Percentiles rank a stretch among this genome's conserved stretches.
These are phyloP conservation scores for Drosophila helvetica DNA, from an alignment of 2,888 invertebrate genomes.

Conservation along the genomic window DNA sequence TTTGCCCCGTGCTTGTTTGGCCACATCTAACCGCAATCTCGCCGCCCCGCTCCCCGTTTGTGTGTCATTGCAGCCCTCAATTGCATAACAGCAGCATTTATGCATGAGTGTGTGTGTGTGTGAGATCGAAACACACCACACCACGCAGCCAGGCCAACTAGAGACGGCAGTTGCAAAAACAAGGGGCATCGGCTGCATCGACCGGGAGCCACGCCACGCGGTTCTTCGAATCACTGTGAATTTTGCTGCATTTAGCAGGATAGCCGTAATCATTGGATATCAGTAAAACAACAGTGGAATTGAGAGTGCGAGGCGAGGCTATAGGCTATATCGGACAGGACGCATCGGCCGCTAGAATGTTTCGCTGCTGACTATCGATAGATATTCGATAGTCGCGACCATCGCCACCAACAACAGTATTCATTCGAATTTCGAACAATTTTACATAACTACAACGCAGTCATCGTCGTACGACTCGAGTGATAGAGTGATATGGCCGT, in stretches of 20 bases:
- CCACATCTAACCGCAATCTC: conserved; percentile 23
- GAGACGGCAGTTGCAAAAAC: conserved; percentile 22
- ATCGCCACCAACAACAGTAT: conserved; percentile 61
- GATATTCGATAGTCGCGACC: conserved; percentile 43
- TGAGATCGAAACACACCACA: conserved; percentile 64
- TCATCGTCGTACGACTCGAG: conserved; percentile 82
- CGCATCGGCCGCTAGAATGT: conserved; percentile 19
- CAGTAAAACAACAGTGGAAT: conserved; percentile 4
- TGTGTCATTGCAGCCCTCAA: conserved; percentile 71
- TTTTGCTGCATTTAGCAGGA: conserved; percentile 32
- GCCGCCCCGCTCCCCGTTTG: conserved; percentile 22
- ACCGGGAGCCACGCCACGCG: conserved; percentile 10
- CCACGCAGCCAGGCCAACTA: conserved; percentile 33
- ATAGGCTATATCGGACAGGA: conserved; percentile 21
- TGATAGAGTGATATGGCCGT: conserved; percentile 89
- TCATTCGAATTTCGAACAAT: conserved; percentile 52
- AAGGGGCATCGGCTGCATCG: conserved; percentile 3
- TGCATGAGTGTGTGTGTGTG: conserved; percentile 68
- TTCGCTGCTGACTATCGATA: conserved; percentile 58
- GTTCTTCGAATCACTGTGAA: conserved; percentile 26
- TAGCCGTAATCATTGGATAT: conserved; percentile 6
- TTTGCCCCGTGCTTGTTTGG: conserved; percentile 8
- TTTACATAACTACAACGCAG: conserved; percentile 66
- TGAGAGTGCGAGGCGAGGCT: conserved; percentile 22
- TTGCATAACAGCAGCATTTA: conserved; percentile 80